phyloP scores from a whole-genome alignment of 2,888 invertebrate genomes.

The Chrysolina americana region DNA sequence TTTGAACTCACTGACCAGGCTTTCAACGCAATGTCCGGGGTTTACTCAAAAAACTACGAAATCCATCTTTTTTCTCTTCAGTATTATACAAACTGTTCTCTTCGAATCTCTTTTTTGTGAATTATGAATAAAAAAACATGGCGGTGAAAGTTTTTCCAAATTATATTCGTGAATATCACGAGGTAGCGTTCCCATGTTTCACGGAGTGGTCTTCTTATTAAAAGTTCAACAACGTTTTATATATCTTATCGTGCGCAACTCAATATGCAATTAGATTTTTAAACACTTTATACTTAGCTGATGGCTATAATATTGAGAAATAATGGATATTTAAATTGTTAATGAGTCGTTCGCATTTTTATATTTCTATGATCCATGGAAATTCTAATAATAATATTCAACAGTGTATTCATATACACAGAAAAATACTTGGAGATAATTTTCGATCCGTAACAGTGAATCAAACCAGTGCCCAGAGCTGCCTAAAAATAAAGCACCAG shows the following conservation, averaged over 20 bases:
- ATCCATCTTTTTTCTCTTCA: no score
- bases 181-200: neutral
- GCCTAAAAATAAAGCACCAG: no score
- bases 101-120: no score
- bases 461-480: no score
- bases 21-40: no score
- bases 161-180: neutral
- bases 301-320: conserved; percentile 23
- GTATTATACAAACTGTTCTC: no score
- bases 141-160: no score
- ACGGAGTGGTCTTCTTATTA: neutral
- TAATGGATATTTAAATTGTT: conserved; percentile 34
- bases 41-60: no score
- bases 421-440: no score
- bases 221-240: neutral
- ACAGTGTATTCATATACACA: neutral
- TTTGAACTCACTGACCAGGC: no score
- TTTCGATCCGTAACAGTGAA: no score
- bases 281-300: neutral
- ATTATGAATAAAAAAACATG: neutral
- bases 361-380: conserved; percentile 21
- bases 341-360: conserved; percentile 32
- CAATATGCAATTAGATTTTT: neutral
- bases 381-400: neutral
- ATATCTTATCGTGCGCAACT: neutral